phyloP scores from a whole-genome alignment of 2,113 vertebrate genomes.

The Formicarius rufipectus region DNA sequence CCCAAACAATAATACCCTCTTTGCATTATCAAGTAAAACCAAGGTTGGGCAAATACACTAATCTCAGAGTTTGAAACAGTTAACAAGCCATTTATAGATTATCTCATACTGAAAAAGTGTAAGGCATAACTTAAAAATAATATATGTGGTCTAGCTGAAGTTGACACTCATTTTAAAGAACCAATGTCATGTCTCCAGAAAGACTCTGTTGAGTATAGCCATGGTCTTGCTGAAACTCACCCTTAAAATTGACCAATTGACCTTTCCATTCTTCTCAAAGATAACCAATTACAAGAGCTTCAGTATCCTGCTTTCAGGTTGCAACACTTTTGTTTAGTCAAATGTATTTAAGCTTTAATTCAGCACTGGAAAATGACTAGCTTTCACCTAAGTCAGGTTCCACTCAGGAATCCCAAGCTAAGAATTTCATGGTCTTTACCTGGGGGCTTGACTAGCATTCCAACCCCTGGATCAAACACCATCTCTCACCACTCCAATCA shows the following conservation, averaged over 20 bases:
- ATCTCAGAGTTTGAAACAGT: background rate
- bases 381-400: background rate
- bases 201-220: background rate
- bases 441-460: background rate
- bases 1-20: fast-evolving
- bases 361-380: background rate
- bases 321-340: background rate
- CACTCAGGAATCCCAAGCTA: background rate
- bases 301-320: background rate
- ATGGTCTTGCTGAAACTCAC: background rate
- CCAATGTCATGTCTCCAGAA: background rate
- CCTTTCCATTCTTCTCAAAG: background rate
- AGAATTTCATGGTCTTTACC: slow-evolving; percentile 22
- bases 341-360: background rate
- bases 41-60: background rate
- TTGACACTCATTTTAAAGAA: background rate
- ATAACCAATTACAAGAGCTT: background rate
- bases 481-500: background rate
- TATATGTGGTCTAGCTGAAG: background rate
- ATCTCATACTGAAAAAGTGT: background rate
- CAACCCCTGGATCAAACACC: background rate
- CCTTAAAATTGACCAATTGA: background rate
- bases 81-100: background rate
- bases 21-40: background rate
- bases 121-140: background rate